These are phyloP conservation scores for Hirtodrosophila confusa DNA, from an alignment of 2,888 invertebrate genomes.

Conservation along the genomic window DNA sequence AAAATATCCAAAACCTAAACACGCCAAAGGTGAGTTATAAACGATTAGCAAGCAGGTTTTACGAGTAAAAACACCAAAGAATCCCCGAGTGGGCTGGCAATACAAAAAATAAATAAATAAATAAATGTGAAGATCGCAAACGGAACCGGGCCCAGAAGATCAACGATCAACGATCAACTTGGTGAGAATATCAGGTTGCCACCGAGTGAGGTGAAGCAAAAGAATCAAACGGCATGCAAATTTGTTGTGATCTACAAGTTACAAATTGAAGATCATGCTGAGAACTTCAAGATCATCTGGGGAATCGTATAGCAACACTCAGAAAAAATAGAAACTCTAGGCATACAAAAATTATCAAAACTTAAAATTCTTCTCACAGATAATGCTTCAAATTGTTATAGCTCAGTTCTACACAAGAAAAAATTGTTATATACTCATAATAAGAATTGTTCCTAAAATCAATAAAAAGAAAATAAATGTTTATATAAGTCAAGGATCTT, in stretches of 20 bases:
- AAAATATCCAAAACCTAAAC: conserved; percentile 56
- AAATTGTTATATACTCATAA: too few relatives aligned
- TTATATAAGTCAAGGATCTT: too few relatives aligned
- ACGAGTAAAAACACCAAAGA: conserved; percentile 14
- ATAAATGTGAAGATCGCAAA: neutral
- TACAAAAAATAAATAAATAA: neutral
- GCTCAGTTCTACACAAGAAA: too few relatives aligned
- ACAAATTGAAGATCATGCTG: conserved; percentile 12
- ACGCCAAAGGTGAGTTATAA: conserved; percentile 40
- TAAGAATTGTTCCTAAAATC: too few relatives aligned
- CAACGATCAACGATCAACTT: conserved; percentile 17
- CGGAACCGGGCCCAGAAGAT: conserved; percentile 1
- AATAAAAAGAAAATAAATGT: too few relatives aligned
- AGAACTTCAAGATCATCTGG: neutral
- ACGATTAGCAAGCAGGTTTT: conserved; percentile 54
- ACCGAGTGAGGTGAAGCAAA: conserved; percentile 1
- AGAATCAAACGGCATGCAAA: conserved; percentile 8
- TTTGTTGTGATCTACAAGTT: conserved; percentile 22
- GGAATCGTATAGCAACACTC: neutral
- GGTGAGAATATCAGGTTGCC: conserved; percentile 20
- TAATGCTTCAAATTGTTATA: too few relatives aligned
- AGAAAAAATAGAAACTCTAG: too few relatives aligned
- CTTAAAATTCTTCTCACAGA: too few relatives aligned
- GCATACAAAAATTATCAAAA: too few relatives aligned
- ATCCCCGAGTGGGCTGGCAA: conserved; percentile 29